A percentile compares a stretch with the other conserved stretches of the same genome.
Evolutionary conservation across 2,113 vertebrate species (phyloP).

Genomic region (Barbus barbus): DNA sequence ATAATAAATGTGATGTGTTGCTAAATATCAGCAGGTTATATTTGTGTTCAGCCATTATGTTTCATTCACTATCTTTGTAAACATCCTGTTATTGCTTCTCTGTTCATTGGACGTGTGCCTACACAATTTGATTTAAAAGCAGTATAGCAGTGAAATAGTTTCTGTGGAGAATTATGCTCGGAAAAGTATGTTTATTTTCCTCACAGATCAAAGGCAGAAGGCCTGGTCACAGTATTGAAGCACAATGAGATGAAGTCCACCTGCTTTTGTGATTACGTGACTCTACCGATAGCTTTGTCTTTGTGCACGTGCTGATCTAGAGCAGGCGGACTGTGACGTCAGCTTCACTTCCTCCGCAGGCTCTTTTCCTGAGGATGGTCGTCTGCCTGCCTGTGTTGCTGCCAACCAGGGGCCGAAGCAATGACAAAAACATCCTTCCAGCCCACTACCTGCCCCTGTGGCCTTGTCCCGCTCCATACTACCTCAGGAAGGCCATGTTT

Average conservation of each 20-base stretch:
- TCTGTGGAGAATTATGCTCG: not conserved
- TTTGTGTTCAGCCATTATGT: constrained; percentile 26
- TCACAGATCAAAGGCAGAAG: not conserved
- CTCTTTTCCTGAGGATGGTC: constrained; percentile 78
- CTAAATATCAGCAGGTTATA: constrained; percentile 8
- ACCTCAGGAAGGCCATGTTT: constrained; percentile 65
- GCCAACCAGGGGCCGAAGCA: constrained; percentile 61
- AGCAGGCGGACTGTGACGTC: constrained; percentile 63
- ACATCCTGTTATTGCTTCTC: constrained; percentile 76
- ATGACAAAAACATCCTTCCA: constrained; percentile 79
- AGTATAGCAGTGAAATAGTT: not conserved
- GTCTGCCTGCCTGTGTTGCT: constrained; percentile 57
- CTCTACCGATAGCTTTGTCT: constrained; percentile 14
- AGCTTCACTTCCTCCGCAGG: constrained; percentile 59
- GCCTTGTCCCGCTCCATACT: constrained; percentile 67
- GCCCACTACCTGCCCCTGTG: constrained; percentile 57
- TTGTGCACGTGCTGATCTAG: constrained; percentile 24
- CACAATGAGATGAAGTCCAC: constrained; percentile 20
- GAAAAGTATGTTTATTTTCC: not conserved
- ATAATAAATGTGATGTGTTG: not conserved
- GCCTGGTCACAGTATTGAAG: not conserved
- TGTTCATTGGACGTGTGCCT: constrained; percentile 39
- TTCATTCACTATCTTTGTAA: constrained; percentile 62
- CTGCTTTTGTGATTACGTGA: constrained; percentile 12
- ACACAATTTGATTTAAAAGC: constrained; percentile 32